Base-by-base conservation (phyloP, 2,113 vertebrate species). In the Poicephalus meyeri region DNA sequence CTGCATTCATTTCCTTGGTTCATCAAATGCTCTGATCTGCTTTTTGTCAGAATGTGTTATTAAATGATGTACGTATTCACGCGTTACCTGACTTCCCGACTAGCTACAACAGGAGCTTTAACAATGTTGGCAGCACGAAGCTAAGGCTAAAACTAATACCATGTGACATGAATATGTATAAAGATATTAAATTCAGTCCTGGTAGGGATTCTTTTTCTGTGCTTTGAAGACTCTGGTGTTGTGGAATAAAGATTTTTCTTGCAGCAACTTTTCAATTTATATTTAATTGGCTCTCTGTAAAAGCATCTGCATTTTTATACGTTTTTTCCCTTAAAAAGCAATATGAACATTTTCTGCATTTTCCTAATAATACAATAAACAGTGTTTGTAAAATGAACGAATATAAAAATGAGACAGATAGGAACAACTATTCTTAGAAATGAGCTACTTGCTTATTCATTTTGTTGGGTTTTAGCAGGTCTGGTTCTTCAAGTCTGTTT, bases 211-310 rank as follows among this genome's bases (percentile, higher is more conserved):
- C 86, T 84, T 61, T 49, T 50, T 65, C 19, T 83, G 58, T 88
- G 50, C n/a, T 94, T 93, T 90, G 83, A 79, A 83, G 64, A 64
- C 50, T 50, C 7, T 17, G 5, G 58, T 61, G n/a, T 49, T 47
- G 58, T 73, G 50, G 60, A 91, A 88, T 63, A 88, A 42, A 90
- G 49, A 91, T 70, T 86, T 86, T 74, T 65, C 65, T 84, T 73
- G 53, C 60, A 68, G 61, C 35, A 74, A 72, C 12, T 91, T 74
- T 64, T 92, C 63, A 74, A 68, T 92, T 79, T 61, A 47, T 80
- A 63, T 87, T 95, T 92, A 88, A 93, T 80, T 93, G 89, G 41
- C 47, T 93, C 92, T 87, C 77, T 66, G 47, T 87, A 87, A 83
- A 86, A 77, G 68, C 35, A 58, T 81, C 35, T 78, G 5, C 29